Conservation (phyloP, 92 coral and sea anemone species). For the Metridium senile region DNA sequence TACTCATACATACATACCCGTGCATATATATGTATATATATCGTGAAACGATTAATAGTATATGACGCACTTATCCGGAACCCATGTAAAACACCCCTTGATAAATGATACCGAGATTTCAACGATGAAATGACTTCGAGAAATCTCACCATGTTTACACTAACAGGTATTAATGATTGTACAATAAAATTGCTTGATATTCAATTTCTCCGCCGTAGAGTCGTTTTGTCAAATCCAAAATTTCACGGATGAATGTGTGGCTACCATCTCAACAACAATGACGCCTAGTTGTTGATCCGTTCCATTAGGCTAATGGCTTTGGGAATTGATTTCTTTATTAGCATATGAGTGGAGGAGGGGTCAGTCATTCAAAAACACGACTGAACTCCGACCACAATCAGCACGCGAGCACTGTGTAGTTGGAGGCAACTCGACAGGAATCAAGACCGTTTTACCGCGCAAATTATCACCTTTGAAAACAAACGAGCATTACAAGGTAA, state of each 20-base stretch:
- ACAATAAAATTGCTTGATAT: no score
- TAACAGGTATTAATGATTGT: no score
- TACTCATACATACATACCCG: no score
- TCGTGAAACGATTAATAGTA: no score
- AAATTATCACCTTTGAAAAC: not conserved
- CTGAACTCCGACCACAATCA: constrained; percentile 17
- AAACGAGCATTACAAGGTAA: not conserved
- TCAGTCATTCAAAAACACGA: constrained; percentile 28
- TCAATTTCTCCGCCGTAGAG: no score
- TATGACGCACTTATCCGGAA: constrained; percentile 4
- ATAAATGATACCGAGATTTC: not conserved
- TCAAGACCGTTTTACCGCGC: not conserved
- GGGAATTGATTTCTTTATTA: constrained; percentile 34
- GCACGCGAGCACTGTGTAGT: constrained; percentile 25
- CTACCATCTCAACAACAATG: constrained; percentile 4
- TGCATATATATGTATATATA: no score
- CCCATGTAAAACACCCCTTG: not conserved
- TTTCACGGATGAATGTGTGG: constrained; percentile 22
- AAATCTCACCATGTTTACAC: no score
- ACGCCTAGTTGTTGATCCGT: constrained; percentile 34
- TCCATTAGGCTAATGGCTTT: constrained; percentile 42
- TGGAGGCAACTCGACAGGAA: not conserved
- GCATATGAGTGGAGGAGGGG: constrained; percentile 44
- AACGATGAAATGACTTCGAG: constrained; percentile 1
- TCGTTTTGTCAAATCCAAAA: not conserved